Base-by-base conservation (phyloP, 2,888 invertebrate genomes). In the Papilio protenor region DNA sequence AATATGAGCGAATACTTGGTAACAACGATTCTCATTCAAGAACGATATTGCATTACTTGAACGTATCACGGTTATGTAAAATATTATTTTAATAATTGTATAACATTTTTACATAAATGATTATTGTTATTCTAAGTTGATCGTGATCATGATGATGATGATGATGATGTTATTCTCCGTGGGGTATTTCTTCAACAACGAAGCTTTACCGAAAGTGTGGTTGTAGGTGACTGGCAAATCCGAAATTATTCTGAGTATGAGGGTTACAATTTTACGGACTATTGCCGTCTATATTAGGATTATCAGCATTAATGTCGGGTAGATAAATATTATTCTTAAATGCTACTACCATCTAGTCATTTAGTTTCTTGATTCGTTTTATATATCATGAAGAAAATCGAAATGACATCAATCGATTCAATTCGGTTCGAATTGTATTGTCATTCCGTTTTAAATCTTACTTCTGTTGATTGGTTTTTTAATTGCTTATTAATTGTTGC, bases 401-500 rank as follows among this genome's bases (percentile, higher is more conserved):
- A 49, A 47, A 47, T 14, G 49, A 49, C 16, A 14, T 49, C 2
- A 49, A 14, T 16, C 5, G 49, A 49, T 49, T 49, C 3, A 49
- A 49, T 49, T 14, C 16, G 49, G 2, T 49, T 49, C 14, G 49
- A 49, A 49, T 49, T 14, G 14, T 49, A 16, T 16, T 49, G 16
- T 16, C 16, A 49, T 14, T 49, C 5, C 33, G 33, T 33, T 33
- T 33, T 33, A 33, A 5, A 8, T 49, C 49, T 16, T 1, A 49
- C 49, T 12, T 47, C 47, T 49, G 49, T 49, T 2, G 16, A 18
- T 6, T 16, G 52, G 0, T 18, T 16, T 52, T 16, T 14, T 14
- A 16, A 18, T 52, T n/a, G 18, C 18, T n/a, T 18, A 18, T 52
- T 23, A 57, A 23, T 81, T 57, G 33, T 83, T 83, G 14, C 84